phyloP scores from a whole-genome alignment of 2,888 invertebrate genomes.

The Monochamus alternatus region DNA sequence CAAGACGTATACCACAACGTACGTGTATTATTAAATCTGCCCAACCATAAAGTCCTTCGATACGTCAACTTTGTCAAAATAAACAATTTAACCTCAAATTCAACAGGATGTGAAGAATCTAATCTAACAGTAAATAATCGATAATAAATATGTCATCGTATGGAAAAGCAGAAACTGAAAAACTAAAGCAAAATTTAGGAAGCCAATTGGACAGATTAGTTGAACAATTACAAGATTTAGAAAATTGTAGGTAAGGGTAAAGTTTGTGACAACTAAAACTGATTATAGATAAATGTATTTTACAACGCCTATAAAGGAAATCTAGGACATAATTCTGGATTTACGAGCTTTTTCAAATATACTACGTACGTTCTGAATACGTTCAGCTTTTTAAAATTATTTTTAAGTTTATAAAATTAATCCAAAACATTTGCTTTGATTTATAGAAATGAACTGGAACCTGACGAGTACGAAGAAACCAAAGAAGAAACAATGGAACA shows the following conservation, averaged over 20 bases:
- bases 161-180: conserved; percentile 77
- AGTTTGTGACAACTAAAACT: too few relatives aligned
- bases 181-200: conserved; percentile 77
- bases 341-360: too few relatives aligned
- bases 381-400: too few relatives aligned
- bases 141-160: conserved; percentile 66
- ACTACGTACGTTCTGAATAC: too few relatives aligned
- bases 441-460: conserved; percentile 76
- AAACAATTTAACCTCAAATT: conserved; percentile 57
- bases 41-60: conserved; percentile 34
- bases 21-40: conserved; percentile 31
- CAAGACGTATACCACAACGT: conserved; percentile 27
- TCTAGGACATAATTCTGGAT: too few relatives aligned
- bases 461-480: conserved; percentile 79
- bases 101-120: conserved; percentile 63
- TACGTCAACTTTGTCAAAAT: conserved; percentile 56
- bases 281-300: too few relatives aligned
- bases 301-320: too few relatives aligned
- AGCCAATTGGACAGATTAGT: conserved; percentile 80
- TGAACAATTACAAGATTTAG: conserved; percentile 80
- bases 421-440: not conserved
- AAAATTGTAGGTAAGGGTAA: conserved; percentile 76
- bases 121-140: conserved; percentile 32
- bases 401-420: too few relatives aligned
- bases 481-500: conserved; percentile 82